A percentile compares a stretch with the other conserved stretches of the same genome.
These are phyloP conservation scores for Platycheirus albimanus DNA, from an alignment of 2,888 invertebrate genomes.

Conservation along the genomic window DNA sequence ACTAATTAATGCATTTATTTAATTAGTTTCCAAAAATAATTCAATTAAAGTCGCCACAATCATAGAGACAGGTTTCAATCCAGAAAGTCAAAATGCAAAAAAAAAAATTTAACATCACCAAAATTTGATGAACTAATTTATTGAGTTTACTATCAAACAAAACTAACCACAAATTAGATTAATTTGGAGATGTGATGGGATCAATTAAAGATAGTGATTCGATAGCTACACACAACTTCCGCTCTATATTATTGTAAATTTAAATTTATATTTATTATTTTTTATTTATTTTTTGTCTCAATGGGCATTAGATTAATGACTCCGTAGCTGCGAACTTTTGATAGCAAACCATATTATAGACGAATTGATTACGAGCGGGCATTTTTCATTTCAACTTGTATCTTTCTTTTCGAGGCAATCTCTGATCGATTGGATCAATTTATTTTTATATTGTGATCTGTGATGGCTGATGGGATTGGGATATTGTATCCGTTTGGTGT, in stretches of 20 bases:
- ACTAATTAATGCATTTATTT: constrained; percentile 39
- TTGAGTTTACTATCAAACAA: constrained; percentile 1
- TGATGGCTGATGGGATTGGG: constrained; percentile 59
- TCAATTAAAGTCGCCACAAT: constrained; percentile 32
- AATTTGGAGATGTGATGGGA: constrained; percentile 14
- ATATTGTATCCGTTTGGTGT: constrained; percentile 66
- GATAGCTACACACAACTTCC: constrained; percentile 20
- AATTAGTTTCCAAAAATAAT: constrained; percentile 37
- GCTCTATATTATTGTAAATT: constrained; percentile 24
- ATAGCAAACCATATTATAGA: constrained; percentile 37
- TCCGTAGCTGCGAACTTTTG: constrained; percentile 66
- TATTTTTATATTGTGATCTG: constrained; percentile 12
- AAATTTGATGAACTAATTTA: constrained; percentile 17
- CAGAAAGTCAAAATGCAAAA: neutral
- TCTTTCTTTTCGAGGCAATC: constrained; percentile 46
- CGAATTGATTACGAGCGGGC: neutral
- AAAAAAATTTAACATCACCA: constrained; percentile 31
- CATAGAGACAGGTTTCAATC: constrained; percentile 14
- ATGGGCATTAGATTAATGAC: constrained; percentile 60
- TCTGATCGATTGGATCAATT: constrained; percentile 69
- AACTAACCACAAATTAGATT: constrained; percentile 31
- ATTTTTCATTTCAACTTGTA: constrained; percentile 38
- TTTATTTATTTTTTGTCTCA: constrained; percentile 2
- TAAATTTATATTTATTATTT: constrained; percentile 1
- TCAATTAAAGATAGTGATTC: neutral